Evolutionary conservation across 2,797 vertebrate species (phyloP), one percentile per base, ranked within the genome.

Genomic region (Spheniscus humboldti): DNA sequence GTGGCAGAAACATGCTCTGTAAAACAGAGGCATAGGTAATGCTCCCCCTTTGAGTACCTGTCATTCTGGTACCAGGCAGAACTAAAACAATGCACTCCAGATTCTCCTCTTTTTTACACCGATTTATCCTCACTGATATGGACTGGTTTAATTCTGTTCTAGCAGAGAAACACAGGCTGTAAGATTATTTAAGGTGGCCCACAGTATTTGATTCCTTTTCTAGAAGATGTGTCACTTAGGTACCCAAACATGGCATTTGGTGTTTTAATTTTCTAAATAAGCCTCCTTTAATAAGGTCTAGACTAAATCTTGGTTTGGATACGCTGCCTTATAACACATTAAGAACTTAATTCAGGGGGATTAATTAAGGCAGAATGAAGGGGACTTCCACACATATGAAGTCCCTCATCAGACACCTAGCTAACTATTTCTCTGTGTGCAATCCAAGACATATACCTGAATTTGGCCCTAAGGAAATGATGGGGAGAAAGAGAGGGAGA

Each of bases 401-500:
- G 16, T 39, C 17, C 33, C 25, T 48, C 53, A 53, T 43, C 35
- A 88, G 48, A 68, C 10, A 67, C 11, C 22, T 10, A 35, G 31
- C 41, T 75, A 56, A 52, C 17, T 56, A 35, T 25, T 79, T 30
- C 13, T 60, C 28, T 50, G 31, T 50, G 13, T 53, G 48, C 14
- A 86, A 28, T 64, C 55, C 43, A 81, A 81, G 28, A 50, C 3
- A 35, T n/a, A 7, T 5, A 31, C 20, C 23, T 53, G 20, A 77
- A 71, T 71, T 55, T 74, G 37, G 9, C 27, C 5, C 45, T 45
- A 47, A 55, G 9, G 11, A 90, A 88, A 75, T 33, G 8, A 45
- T 18, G 4, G 5, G 9, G 18, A 35, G 5, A 25, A 12, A 25
- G 3, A 10, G 13, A 3, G 2, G 5, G 7, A 24, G 6, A 12